Conservation (phyloP, 2,888 invertebrate species). For the Eupeodes latifasciatus region DNA sequence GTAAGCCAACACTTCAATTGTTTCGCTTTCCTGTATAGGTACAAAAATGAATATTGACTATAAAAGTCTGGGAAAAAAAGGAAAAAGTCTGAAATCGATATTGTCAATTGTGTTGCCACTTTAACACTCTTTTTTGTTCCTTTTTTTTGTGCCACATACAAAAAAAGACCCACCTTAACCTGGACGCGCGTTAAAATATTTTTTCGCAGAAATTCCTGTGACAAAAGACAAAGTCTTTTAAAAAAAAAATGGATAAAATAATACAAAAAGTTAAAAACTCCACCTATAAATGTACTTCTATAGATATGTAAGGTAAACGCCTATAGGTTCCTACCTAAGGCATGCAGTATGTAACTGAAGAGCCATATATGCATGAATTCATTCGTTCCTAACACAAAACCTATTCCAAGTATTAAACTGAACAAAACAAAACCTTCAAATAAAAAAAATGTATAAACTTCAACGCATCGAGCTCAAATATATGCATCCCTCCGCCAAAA, state of each 20-base stretch:
- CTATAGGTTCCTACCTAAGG: no score
- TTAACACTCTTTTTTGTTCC: conserved; percentile 29
- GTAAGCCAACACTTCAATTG: no score
- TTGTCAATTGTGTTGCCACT: conserved; percentile 28
- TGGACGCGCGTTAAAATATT: conserved; percentile 24
- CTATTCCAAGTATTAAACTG: conserved; percentile 32
- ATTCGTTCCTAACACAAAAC: conserved; percentile 57
- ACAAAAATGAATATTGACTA: no score
- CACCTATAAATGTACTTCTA: neutral
- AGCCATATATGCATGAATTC: conserved; percentile 59
- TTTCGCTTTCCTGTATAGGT: no score
- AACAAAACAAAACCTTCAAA: conserved; percentile 21
- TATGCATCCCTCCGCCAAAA: conserved; percentile 66
- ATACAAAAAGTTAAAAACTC: neutral
- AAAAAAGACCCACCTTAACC: neutral
- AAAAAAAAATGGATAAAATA: conserved; percentile 34
- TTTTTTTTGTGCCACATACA: neutral
- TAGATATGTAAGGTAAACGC: neutral
- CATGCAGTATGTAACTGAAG: neutral
- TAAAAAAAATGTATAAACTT: conserved; percentile 31
- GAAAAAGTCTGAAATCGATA: no score
- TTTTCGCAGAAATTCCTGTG: conserved; percentile 28
- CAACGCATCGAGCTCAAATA: conserved; percentile 58
- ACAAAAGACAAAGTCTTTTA: conserved; percentile 24
- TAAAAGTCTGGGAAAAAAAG: no score